These are phyloP conservation scores for Gallinago nigripennis DNA, from an alignment of 2,797 vertebrate species.

Conservation along the genomic window DNA sequence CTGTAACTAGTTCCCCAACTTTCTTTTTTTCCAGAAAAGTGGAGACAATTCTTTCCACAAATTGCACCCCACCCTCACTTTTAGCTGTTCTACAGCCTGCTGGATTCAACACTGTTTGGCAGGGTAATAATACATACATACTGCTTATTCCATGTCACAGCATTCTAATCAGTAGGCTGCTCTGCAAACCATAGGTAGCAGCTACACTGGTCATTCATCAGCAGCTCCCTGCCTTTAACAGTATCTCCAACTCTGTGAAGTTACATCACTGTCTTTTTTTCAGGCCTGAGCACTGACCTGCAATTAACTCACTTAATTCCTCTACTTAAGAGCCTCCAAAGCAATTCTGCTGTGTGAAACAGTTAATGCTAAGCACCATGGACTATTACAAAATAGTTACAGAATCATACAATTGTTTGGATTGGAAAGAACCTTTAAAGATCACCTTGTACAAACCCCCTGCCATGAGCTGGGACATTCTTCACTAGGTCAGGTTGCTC, in stretches of 20 bases:
- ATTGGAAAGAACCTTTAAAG: background rate
- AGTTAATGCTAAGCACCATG: background rate
- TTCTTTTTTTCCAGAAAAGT: background rate
- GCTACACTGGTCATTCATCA: background rate
- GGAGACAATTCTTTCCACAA: background rate
- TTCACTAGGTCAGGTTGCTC: background rate
- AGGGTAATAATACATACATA: background rate
- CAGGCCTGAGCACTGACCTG: background rate
- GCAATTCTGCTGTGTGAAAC: background rate
- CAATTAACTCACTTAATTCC: background rate
- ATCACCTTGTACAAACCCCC: background rate
- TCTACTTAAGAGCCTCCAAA: background rate
- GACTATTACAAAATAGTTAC: background rate
- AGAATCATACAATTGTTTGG: background rate
- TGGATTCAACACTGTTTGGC: background rate
- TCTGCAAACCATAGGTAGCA: background rate
- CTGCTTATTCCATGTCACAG: background rate
- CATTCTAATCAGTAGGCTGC: background rate
- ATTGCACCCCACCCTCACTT: background rate
- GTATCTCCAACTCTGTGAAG: background rate
- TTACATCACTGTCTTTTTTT: background rate
- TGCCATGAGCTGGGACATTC: background rate
- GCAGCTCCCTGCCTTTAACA: background rate
- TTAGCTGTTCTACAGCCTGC: background rate
- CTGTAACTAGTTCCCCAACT: background rate